Percentiles rank a stretch among this genome's conserved stretches.
phyloP scores from a whole-genome alignment of 2,888 invertebrate species.

The Nasonovia ribisnigri region DNA sequence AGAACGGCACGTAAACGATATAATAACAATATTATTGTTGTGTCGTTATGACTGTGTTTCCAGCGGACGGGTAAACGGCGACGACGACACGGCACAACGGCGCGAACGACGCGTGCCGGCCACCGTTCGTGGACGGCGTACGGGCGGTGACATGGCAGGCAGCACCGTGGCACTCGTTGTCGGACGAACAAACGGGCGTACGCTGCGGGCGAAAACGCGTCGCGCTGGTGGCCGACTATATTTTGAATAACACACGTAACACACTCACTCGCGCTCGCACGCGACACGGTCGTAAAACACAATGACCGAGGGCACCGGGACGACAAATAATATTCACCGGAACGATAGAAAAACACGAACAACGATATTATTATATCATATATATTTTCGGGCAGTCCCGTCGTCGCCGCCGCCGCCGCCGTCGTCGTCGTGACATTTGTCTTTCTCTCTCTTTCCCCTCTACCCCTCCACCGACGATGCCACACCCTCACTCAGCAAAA shows the following conservation, averaged over 20 bases:
- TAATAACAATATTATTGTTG: neutral
- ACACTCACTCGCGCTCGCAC: neutral
- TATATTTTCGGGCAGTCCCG: conserved; percentile 25
- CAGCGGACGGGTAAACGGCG: neutral
- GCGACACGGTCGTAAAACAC: neutral
- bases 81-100: conserved; percentile 15
- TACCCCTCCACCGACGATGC: neutral
- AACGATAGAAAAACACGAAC: conserved; percentile 16
- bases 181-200: neutral
- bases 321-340: conserved; percentile 69
- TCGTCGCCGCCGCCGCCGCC: conserved; percentile 50
- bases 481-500: neutral
- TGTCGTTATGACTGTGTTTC: neutral
- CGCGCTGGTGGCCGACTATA: neutral
- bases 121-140: conserved; percentile 14
- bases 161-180: neutral
- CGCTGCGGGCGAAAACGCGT: neutral
- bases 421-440: conserved; percentile 58
- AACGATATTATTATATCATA: neutral
- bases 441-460: conserved; percentile 27
- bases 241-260: neutral
- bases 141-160: neutral
- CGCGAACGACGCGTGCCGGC: neutral
- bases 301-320: conserved; percentile 46
- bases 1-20: conserved; percentile 6